Percentiles rank a stretch among this genome's conserved stretches.
phyloP scores from a whole-genome alignment of 2,113 vertebrate genomes.

The Zapus hudsonius region DNA sequence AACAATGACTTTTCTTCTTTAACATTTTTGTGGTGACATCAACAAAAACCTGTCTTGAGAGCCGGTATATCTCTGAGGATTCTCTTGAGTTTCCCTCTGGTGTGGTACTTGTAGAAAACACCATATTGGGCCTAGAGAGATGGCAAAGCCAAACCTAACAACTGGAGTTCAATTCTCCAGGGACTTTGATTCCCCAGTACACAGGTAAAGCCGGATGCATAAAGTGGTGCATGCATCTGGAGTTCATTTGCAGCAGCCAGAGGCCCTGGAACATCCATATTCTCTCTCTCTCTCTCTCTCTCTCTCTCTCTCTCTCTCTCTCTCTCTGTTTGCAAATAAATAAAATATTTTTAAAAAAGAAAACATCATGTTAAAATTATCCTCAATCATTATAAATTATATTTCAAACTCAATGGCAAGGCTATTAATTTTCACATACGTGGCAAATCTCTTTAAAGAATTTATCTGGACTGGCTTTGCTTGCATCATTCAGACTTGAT shows the following conservation, averaged over 20 bases:
- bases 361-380: background rate
- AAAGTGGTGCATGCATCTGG: too few species aligned
- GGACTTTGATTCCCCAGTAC: too few species aligned
- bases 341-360: too few species aligned
- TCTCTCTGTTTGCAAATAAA: too few species aligned
- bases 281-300: too few species aligned
- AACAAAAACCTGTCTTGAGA: background rate
- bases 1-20: background rate
- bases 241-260: too few species aligned
- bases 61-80: background rate
- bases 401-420: slow-evolving; percentile 11
- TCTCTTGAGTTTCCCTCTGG: background rate
- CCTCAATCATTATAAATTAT: background rate
- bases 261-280: too few species aligned
- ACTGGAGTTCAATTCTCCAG: too few species aligned
- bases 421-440: background rate
- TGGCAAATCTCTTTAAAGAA: background rate
- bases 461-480: background rate
- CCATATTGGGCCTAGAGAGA: too few species aligned
- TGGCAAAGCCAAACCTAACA: too few species aligned
- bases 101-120: background rate
- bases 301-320: too few species aligned
- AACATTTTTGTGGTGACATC: background rate
- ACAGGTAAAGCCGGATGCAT: too few species aligned
- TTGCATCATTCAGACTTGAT: background rate